Evolutionary conservation across 1,140 invertebrate genomes (phyloP).

Genomic region (Chelonus insularis): DNA sequence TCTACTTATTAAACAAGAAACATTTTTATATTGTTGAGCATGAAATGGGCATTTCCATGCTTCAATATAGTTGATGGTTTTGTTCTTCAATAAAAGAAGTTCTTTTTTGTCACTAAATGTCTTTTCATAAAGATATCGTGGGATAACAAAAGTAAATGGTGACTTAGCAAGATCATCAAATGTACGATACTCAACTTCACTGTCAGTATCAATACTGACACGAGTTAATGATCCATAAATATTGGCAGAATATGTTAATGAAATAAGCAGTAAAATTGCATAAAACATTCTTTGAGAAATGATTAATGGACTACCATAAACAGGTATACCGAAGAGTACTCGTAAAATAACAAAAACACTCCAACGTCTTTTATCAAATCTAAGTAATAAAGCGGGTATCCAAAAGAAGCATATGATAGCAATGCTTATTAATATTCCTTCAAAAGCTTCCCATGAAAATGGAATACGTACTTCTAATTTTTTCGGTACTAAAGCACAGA

Average conservation of each 20-base stretch:
- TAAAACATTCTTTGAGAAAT: constrained; percentile 12
- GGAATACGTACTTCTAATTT: not conserved
- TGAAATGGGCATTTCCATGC: not conserved
- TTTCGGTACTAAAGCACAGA: constrained; percentile 19
- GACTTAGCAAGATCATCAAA: constrained; percentile 24
- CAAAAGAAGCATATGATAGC: constrained; percentile 6
- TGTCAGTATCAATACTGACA: not conserved
- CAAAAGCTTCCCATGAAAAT: not conserved
- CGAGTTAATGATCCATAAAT: constrained; percentile 17
- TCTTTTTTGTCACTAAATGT: constrained; percentile 12
- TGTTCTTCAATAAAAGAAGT: constrained; percentile 4
- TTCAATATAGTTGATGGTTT: not conserved
- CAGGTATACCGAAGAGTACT: constrained; percentile 16
- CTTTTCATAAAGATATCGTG: not conserved
- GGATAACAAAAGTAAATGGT: not conserved
- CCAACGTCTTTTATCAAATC: constrained; percentile 6
- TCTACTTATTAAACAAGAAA: constrained; percentile 21
- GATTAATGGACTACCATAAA: not conserved
- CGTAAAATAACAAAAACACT: constrained; percentile 9
- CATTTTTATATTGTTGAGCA: constrained; percentile 12
- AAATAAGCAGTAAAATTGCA: constrained; percentile 3
- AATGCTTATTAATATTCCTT: not conserved
- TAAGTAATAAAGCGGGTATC: not conserved
- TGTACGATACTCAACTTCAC: constrained; percentile 9
- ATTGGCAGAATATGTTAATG: constrained; percentile 16